Base-by-base conservation (phyloP, 1,140 invertebrate genomes). In the Lepidurus couesii region DNA sequence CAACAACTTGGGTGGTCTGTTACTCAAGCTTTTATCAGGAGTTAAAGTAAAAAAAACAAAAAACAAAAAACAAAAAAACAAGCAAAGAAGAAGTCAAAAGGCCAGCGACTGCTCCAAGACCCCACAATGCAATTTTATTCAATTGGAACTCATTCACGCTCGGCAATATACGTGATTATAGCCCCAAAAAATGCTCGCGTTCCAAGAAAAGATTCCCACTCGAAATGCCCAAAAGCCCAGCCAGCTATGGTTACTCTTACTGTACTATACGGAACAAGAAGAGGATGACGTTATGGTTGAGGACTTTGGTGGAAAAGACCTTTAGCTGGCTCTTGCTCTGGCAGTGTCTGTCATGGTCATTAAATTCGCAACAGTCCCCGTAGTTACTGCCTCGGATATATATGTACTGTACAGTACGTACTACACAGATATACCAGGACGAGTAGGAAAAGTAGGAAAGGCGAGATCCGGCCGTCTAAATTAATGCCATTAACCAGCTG, bases 61-160 rank as follows among this genome's bases (percentile, higher is more conserved):
- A n/a, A n/a, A n/a, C n/a, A n/a, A n/a, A n/a, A n/a, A n/a, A n/a
- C n/a, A 65, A 65, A 65, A 65, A 65, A 3, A 65, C 16, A 21
- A 65, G 47, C 21, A 5, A 21, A 65, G 53, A 21, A 65, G 53
- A 65, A 65, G 53, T 21, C 53, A 9, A 65, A 65, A 65, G 53
- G 53, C 53, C 53, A 65, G 53, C 53, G 8, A 65, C 34, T 34
- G 53, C 53, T 65, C 21, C 53, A 65, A 47, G 6, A 13, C 16
- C 53, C 16, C 16, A 13, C 53, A 21, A 65, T 65, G 53, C 53
- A 7, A 21, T 65, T 65, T 65, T 21, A 65, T 65, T 21, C n/a
- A 65, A 65, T 65, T 65, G 53, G 53, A 65, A 65, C 53, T 65
- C 53, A 65, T 65, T 13, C 47, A 65, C 53, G 53, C 53, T 65